These are phyloP conservation scores for Poicephalus gulielmi DNA, from an alignment of 2,113 vertebrate genomes.

Conservation along the genomic window DNA sequence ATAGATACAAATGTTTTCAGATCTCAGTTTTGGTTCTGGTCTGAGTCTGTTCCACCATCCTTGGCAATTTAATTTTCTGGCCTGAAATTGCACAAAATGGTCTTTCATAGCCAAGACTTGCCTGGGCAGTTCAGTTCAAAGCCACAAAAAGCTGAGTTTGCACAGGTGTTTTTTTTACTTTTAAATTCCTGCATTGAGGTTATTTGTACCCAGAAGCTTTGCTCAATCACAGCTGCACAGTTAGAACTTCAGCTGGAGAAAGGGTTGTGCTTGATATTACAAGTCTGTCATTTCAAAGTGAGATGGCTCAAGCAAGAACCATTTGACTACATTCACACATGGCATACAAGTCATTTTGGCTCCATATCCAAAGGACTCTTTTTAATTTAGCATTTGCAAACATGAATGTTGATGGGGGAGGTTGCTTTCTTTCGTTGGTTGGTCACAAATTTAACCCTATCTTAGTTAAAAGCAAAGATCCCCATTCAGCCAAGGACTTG, in stretches of 20 bases:
- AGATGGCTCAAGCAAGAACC: background rate
- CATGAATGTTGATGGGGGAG: background rate
- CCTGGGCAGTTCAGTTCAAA: background rate
- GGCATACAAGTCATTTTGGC: background rate
- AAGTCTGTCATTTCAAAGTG: background rate
- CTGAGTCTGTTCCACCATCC: background rate
- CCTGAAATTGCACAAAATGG: background rate
- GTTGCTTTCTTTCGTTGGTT: background rate
- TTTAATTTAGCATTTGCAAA: background rate
- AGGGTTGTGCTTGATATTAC: background rate
- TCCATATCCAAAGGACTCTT: background rate
- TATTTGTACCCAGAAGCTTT: background rate
- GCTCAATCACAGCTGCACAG: background rate
- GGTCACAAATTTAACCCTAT: background rate
- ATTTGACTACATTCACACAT: background rate
- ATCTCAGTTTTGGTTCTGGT: background rate
- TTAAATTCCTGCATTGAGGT: background rate
- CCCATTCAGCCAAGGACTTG: background rate
- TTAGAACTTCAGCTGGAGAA: background rate
- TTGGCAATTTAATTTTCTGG: background rate
- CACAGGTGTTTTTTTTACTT: background rate
- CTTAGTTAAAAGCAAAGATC: background rate
- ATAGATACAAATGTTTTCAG: background rate
- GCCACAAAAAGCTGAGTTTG: background rate
- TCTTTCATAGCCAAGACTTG: background rate